Base-by-base conservation (phyloP, 2,113 vertebrate genomes). In the Forbesichthys agassizii region DNA sequence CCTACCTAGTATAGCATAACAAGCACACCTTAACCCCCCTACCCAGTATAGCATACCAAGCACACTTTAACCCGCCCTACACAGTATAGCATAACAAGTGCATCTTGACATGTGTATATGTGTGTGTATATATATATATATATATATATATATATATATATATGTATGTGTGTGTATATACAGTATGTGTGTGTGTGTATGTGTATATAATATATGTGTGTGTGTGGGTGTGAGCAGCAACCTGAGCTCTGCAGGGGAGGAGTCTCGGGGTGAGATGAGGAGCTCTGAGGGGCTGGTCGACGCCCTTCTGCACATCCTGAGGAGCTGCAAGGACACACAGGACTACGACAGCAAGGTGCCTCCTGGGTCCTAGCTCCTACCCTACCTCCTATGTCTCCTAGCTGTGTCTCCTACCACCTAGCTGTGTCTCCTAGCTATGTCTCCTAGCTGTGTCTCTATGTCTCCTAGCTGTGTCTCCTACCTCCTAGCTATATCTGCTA, bases 291-390 rank as follows among this genome's bases (percentile, higher is more conserved):
- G 97, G 13, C 92, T 99, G 81, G 95, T 99, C 0, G 97, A 99
- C 86, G 98, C 97, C 0, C 91, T 99, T 81, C 91, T 99, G 5
- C 95, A 98, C 1, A 93, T 99, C 85, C 98, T 99, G 88, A 95
- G 95, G 85, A 96, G 95, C 0, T 99, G 97, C 33, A 95, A 98
- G 88, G 97, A 95, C 91, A 96, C 95, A 1, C 95, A 96, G 0
- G 96, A 99, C 79, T 99, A 96, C 0, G 96, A 99, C 91, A 98
- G 97, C 95, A 99, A 99, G 96, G 96, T 97, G 76, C 48, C 68
- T 1, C 11, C 73, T 60, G 20, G 20, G 20, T 20, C 20, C 20
- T 5, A 64, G 7, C 53, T 18, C 54, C 54, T 14, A n/a, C 14
- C 13, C 16, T 16, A 16, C 54, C 3, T 16, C 54, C 54, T 20